phyloP scores from a whole-genome alignment of 2,888 invertebrate genomes.

The Colostygia pectinataria region DNA sequence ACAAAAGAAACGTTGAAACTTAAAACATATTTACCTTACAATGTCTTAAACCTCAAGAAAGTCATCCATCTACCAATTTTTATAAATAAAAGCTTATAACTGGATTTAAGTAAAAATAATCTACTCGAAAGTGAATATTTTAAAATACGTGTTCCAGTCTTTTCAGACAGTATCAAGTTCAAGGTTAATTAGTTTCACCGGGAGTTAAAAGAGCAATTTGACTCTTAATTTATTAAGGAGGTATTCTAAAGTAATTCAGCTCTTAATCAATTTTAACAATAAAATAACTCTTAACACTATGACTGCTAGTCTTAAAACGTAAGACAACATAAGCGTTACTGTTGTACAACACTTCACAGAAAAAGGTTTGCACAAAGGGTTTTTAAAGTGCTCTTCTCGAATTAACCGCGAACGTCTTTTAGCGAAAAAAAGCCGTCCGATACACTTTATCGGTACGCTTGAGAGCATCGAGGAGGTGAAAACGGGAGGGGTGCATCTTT shows the following conservation, averaged over 20 bases:
- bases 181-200: slow-evolving; percentile 11
- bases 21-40: neutral
- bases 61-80: neutral
- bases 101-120: neutral
- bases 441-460: slow-evolving; percentile 50
- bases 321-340: slow-evolving; percentile 7
- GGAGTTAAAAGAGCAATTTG: slow-evolving; percentile 1
- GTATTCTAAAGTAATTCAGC: neutral
- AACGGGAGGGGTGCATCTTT: slow-evolving; percentile 34
- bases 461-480: slow-evolving; percentile 38
- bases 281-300: neutral
- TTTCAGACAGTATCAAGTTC: slow-evolving; percentile 1
- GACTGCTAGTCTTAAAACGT: neutral
- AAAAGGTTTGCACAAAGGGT: slow-evolving; percentile 13
- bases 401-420: slow-evolving; percentile 20
- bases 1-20: neutral
- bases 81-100: neutral
- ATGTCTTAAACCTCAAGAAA: neutral
- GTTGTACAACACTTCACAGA: slow-evolving; percentile 4
- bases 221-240: neutral
- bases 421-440: slow-evolving; percentile 41
- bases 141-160: neutral
- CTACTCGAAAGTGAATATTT: too few relatives aligned
- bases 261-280: slow-evolving; percentile 5
- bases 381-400: slow-evolving; percentile 10